Percentiles rank a stretch among this genome's conserved stretches.
phyloP scores from a whole-genome alignment of 2,888 invertebrate genomes.

The Rhagium mordax region DNA sequence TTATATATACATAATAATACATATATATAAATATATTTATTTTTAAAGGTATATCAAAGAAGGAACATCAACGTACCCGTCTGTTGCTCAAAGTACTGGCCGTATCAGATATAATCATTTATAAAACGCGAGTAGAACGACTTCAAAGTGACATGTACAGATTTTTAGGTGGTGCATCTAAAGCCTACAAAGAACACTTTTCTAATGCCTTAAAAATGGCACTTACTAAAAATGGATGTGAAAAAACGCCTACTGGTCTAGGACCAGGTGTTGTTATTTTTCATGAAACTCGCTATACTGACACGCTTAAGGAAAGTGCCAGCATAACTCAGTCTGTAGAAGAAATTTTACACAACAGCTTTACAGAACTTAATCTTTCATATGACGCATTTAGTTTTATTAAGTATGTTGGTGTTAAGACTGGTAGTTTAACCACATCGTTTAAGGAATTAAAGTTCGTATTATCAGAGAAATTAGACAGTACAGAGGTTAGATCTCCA shows the following conservation, averaged over 20 bases:
- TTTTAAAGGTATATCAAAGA: conserved; percentile 67
- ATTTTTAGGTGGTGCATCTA: conserved; percentile 84
- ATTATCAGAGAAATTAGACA: conserved; percentile 77
- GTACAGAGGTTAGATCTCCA: conserved; percentile 80
- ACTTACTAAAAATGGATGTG: conserved; percentile 53
- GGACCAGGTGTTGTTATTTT: conserved; percentile 86
- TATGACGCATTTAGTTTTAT: conserved; percentile 83
- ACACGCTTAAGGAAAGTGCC: conserved; percentile 74
- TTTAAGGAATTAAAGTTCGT: conserved; percentile 75
- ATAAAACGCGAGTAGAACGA: conserved; percentile 82
- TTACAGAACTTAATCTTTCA: conserved; percentile 76
- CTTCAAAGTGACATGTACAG: conserved; percentile 83
- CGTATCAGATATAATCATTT: conserved; percentile 85
- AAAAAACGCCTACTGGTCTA: conserved; percentile 49
- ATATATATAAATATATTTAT: background rate
- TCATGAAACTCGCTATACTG: conserved; percentile 85
- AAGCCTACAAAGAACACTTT: conserved; percentile 83
- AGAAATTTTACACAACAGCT: conserved; percentile 76
- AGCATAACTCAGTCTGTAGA: conserved; percentile 76
- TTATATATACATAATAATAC: too few species aligned
- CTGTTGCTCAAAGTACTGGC: conserved; percentile 85
- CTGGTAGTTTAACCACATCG: conserved; percentile 72
- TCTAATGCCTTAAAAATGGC: conserved; percentile 72
- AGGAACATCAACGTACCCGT: conserved; percentile 78
- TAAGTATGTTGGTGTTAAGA: conserved; percentile 78